Percentiles rank a stretch among this genome's conserved stretches.
Conservation (phyloP, 2,888 invertebrate genomes). For the Scelioninae gen. 2 region DNA sequence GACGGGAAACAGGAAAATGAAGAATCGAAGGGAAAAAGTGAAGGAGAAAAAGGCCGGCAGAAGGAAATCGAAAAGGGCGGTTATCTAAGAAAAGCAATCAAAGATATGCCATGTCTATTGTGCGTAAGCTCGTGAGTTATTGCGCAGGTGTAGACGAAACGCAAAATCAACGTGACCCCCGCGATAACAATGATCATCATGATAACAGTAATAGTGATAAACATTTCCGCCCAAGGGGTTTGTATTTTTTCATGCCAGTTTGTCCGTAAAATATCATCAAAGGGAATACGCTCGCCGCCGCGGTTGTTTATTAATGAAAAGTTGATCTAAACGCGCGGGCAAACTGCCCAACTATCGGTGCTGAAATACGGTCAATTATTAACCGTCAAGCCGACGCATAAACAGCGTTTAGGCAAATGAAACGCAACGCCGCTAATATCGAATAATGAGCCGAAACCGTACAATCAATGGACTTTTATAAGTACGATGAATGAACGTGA, state of each 20-base stretch:
- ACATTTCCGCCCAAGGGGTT: constrained; percentile 14
- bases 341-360: neutral
- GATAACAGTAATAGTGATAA: constrained; percentile 10
- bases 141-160: constrained; percentile 9
- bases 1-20: constrained; percentile 37
- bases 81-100: constrained; percentile 70
- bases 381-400: constrained; percentile 43
- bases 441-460: constrained; percentile 39
- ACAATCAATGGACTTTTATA: constrained; percentile 35
- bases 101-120: constrained; percentile 71
- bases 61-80: constrained; percentile 49
- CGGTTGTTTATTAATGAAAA: constrained; percentile 1
- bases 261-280: constrained; percentile 33
- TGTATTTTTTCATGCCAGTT: constrained; percentile 16
- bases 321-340: constrained; percentile 22
- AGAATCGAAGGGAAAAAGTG: constrained; percentile 33
- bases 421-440: constrained; percentile 30
- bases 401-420: constrained; percentile 46
- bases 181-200: constrained; percentile 14
- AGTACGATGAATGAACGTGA: constrained; percentile 36
- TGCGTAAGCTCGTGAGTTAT: constrained; percentile 63
- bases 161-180: constrained; percentile 23
- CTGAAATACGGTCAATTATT: constrained; percentile 36
- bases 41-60: constrained; percentile 30
- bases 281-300: constrained; percentile 16